phyloP scores from a whole-genome alignment of 2,888 invertebrate genomes.

The Cosmia trapezina region DNA sequence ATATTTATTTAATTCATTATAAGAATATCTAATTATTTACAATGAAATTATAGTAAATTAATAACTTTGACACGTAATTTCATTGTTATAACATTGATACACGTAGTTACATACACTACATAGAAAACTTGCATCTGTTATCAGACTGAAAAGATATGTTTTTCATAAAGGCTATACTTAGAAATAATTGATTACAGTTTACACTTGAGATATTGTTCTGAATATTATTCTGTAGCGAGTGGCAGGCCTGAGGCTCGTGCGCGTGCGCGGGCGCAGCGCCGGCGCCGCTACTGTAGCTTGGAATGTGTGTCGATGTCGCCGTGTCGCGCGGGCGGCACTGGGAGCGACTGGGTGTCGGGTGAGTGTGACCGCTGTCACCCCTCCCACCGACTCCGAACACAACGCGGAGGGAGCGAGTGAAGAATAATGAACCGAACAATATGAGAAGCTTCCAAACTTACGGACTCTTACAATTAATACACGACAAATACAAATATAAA shows the following conservation, averaged over 20 bases:
- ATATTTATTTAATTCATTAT: conserved; percentile 89
- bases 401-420: conserved; percentile 55
- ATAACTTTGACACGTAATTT: conserved; percentile 85
- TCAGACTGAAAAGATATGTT: conserved; percentile 89
- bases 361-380: conserved; percentile 42
- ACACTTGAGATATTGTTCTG: conserved; percentile 86
- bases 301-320: conserved; percentile 87
- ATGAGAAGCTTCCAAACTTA: conserved; percentile 81
- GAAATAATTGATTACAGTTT: conserved; percentile 85
- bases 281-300: conserved; percentile 77
- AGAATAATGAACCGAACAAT: conserved; percentile 87
- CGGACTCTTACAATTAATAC: conserved; percentile 82
- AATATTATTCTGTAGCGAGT: conserved; percentile 79
- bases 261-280: conserved; percentile 37
- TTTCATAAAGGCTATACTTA: conserved; percentile 87
- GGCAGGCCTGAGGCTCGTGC: conserved; percentile 53
- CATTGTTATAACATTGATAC: conserved; percentile 88
- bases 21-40: conserved; percentile 90
- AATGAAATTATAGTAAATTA: conserved; percentile 88
- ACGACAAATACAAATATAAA: conserved; percentile 85
- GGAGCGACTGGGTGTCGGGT: conserved; percentile 31
- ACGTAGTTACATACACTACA: conserved; percentile 88
- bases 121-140: conserved; percentile 89
- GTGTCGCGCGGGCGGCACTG: conserved; percentile 67
- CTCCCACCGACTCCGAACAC: conserved; percentile 47